These are phyloP conservation scores for Eupithecia abbreviata DNA, from an alignment of 2,888 invertebrate species.

Conservation along the genomic window DNA sequence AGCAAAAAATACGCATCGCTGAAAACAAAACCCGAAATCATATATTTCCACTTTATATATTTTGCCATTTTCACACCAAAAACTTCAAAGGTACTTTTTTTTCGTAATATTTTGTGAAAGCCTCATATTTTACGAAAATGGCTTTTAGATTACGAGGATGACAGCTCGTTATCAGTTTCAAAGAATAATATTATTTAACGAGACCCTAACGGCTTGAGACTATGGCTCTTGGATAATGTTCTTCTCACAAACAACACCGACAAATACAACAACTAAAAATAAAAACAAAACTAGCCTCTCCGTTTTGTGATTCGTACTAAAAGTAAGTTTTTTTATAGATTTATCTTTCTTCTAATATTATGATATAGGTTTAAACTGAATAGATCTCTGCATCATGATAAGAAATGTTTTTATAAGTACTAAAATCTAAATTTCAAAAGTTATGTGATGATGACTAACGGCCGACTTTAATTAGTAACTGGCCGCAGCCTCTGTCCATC, in stretches of 20 bases:
- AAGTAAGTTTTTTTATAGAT: neutral
- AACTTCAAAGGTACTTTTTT: neutral
- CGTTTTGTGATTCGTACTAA: neutral
- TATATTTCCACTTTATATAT: neutral
- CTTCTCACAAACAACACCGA: neutral
- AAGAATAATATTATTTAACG: neutral
- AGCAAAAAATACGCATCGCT: neutral
- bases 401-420: neutral
- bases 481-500: neutral
- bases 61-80: neutral
- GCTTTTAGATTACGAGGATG: constrained; percentile 11
- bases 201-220: neutral
- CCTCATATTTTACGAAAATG: constrained; percentile 8
- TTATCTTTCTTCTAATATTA: neutral
- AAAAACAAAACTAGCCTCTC: neutral
- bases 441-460: neutral
- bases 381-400: neutral
- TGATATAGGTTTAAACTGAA: too few species aligned
- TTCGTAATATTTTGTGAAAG: neutral
- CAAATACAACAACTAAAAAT: neutral
- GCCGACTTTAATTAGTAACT: neutral
- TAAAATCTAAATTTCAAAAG: too few species aligned
- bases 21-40: neutral
- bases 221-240: neutral
- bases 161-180: constrained; percentile 6